phyloP scores from a whole-genome alignment of 1,140 invertebrate genomes.

The Gyrodactylus bullatarudis region DNA sequence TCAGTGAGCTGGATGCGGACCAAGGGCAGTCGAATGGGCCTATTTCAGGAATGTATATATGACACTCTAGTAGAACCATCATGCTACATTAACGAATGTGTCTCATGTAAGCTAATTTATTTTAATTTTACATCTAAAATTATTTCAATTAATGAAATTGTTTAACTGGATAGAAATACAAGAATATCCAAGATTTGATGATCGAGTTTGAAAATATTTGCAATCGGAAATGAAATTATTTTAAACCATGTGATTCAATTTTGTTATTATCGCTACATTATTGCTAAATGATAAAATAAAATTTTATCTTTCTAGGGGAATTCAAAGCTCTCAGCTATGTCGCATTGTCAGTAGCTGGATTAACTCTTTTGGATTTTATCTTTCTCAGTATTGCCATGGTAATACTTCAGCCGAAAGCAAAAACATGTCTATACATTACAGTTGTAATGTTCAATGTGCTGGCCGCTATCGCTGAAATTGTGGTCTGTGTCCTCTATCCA shows the following conservation, averaged over 20 bases:
- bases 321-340: background rate
- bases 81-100: background rate
- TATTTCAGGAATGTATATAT: background rate
- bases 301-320: background rate
- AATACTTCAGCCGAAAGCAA: background rate
- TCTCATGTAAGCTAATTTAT: too few relatives aligned
- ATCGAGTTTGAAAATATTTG: too few relatives aligned
- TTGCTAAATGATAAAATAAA: background rate
- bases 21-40: background rate
- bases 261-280: too few relatives aligned
- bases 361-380: background rate
- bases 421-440: background rate
- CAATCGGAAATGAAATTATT: too few relatives aligned
- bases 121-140: too few relatives aligned
- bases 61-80: background rate
- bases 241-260: too few relatives aligned
- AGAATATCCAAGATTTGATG: too few relatives aligned
- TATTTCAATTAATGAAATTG: too few relatives aligned
- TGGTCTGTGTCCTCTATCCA: background rate
- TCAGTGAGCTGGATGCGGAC: background rate
- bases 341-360: background rate
- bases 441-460: background rate
- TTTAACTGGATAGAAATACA: too few relatives aligned
- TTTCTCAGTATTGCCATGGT: background rate
- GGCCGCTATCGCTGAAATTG: background rate